These are phyloP conservation scores for Callionymus lyra DNA, from an alignment of 2,113 vertebrate species.

Conservation along the genomic window DNA sequence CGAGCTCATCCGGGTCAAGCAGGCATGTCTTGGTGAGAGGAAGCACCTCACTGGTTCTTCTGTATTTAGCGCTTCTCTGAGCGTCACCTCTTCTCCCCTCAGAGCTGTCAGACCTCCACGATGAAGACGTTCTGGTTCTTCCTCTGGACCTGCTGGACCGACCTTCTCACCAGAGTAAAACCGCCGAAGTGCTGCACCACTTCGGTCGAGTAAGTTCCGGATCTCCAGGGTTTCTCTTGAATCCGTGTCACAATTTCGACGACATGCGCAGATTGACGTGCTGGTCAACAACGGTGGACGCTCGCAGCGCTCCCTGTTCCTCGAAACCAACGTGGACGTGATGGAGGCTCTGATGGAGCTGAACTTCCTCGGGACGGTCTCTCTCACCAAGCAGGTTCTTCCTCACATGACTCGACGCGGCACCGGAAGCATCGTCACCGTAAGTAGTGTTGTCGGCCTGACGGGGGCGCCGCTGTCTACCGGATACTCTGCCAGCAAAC, in stretches of 20 bases:
- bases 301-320: conserved; percentile 78
- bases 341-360: conserved; percentile 79
- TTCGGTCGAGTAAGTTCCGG: conserved; percentile 77
- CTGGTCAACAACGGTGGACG: conserved; percentile 87
- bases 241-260: too few species aligned
- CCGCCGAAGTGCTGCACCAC: conserved; percentile 71
- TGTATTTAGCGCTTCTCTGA: background rate
- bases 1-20: conserved; percentile 81
- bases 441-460: conserved; percentile 81
- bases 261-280: conserved; percentile 73
- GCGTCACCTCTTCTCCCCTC: background rate
- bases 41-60: background rate
- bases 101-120: conserved; percentile 75
- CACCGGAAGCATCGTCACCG: conserved; percentile 75
- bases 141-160: conserved; percentile 81
- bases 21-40: conserved; percentile 76
- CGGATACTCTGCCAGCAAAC: conserved; percentile 88
- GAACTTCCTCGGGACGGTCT: conserved; percentile 87
- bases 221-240: background rate
- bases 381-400: conserved; percentile 83
- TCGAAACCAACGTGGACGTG: conserved; percentile 79
- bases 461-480: conserved; percentile 69
- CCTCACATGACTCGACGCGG: conserved; percentile 79
- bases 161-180: conserved; percentile 73
- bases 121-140: conserved; percentile 80